Percentiles rank a stretch among this genome's conserved stretches.
phyloP scores from a whole-genome alignment of 1,140 invertebrate genomes.

The Drosophila kurseongensis region DNA sequence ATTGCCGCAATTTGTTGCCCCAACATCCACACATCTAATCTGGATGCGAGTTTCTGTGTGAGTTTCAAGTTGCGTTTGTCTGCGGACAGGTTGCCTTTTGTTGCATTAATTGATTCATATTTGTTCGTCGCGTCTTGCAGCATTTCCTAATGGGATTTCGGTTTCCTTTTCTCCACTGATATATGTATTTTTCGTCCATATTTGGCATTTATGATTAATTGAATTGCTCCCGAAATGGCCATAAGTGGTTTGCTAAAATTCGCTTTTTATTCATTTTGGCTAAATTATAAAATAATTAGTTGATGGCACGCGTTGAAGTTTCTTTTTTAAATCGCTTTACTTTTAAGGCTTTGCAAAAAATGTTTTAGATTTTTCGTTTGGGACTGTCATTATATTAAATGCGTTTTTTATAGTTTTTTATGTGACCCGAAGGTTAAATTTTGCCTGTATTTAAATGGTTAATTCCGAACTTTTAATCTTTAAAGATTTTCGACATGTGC shows the following conservation, averaged over 20 bases:
- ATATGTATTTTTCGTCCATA: conserved; percentile 51
- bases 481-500: neutral
- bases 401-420: conserved; percentile 21
- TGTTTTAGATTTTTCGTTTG: neutral
- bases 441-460: no score
- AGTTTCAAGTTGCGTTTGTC: conserved; percentile 4
- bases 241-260: conserved; percentile 21
- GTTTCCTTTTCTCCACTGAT: conserved; percentile 41
- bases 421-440: conserved; percentile 10
- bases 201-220: conserved; percentile 73
- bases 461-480: neutral
- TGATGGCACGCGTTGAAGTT: conserved; percentile 29
- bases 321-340: conserved; percentile 23
- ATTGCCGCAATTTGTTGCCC: conserved; percentile 62
- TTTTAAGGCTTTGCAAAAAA: conserved; percentile 22
- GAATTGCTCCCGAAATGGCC: conserved; percentile 57
- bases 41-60: conserved; percentile 7
- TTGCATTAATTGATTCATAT: conserved; percentile 81
- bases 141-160: conserved; percentile 58
- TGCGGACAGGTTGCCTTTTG: conserved; percentile 70
- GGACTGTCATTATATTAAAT: neutral
- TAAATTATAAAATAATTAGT: conserved; percentile 51
- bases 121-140: conserved; percentile 58
- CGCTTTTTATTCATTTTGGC: conserved; percentile 31
- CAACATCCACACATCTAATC: conserved; percentile 26